Conservation (phyloP, 2,113 vertebrate species). For the Girardinichthys multiradiatus region DNA sequence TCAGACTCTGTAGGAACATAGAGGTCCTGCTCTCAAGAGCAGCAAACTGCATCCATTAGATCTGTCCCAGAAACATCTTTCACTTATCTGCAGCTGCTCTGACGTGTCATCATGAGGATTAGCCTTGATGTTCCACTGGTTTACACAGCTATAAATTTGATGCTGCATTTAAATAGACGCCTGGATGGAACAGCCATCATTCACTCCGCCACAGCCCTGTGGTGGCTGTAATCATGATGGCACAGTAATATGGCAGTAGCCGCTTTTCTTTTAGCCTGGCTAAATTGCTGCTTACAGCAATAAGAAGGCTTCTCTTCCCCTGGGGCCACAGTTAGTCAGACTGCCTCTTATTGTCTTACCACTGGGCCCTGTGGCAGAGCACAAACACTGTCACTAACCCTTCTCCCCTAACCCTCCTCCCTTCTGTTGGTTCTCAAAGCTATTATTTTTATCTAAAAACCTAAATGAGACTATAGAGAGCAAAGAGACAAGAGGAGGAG, state of each 20-base stretch:
- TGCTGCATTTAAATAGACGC: conserved; percentile 47
- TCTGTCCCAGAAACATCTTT: conserved; percentile 11
- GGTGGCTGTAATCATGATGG: conserved; percentile 62
- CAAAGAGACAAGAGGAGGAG: conserved; percentile 43
- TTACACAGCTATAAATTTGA: conserved; percentile 55
- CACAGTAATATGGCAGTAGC: conserved; percentile 49
- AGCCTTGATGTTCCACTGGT: conserved; percentile 55
- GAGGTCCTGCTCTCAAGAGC: not conserved
- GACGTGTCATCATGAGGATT: conserved; percentile 40
- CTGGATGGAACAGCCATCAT: conserved; percentile 47
- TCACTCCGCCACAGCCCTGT: conserved; percentile 56
- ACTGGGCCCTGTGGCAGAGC: conserved; percentile 57
- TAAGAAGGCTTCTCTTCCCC: conserved; percentile 62
- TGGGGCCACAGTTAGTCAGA: conserved; percentile 60
- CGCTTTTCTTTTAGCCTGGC: conserved; percentile 50
- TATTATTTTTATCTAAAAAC: conserved; percentile 76
- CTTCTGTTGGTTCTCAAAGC: conserved; percentile 61
- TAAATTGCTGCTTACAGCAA: conserved; percentile 73
- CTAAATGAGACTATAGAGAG: conserved; percentile 56
- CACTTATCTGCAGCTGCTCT: conserved; percentile 41
- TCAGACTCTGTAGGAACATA: not conserved
- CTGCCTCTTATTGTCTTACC: conserved; percentile 69
- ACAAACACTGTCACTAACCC: conserved; percentile 62
- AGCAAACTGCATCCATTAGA: not conserved
- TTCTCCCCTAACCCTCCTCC: conserved; percentile 17